Percentiles rank a stretch among this genome's conserved stretches.
These are phyloP conservation scores for Cairina moschata DNA, from an alignment of 2,113 vertebrate genomes.

Conservation along the genomic window DNA sequence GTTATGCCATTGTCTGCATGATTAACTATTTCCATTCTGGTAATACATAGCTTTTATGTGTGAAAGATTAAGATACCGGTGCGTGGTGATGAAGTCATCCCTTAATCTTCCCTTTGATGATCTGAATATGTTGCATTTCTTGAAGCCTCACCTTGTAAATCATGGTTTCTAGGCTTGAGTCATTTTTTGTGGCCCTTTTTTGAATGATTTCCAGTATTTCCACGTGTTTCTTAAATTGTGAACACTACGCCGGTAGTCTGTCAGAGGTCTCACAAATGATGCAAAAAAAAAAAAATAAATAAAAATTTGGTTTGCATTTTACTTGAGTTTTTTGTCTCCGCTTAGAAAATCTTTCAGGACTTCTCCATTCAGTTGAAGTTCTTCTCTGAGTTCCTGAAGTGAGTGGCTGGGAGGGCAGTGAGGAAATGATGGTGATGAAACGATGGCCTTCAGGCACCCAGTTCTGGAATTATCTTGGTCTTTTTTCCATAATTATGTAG, in stretches of 20 bases:
- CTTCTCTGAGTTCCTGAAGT: neutral
- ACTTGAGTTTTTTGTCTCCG: neutral
- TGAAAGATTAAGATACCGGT: conserved; percentile 56
- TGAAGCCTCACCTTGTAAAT: conserved; percentile 25
- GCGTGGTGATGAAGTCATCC: neutral
- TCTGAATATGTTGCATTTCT: neutral
- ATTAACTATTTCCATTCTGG: conserved; percentile 63
- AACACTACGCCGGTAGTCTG: neutral
- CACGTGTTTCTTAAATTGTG: neutral
- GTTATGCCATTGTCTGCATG: conserved; percentile 43
- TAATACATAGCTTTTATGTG: conserved; percentile 17
- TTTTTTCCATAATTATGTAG: neutral
- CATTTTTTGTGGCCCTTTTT: neutral
- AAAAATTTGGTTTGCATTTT: neutral
- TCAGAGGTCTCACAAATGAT: neutral
- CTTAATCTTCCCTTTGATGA: conserved; percentile 32
- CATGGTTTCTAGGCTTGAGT: conserved; percentile 5
- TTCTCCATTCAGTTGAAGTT: neutral
- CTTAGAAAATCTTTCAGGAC: neutral
- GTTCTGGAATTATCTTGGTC: neutral
- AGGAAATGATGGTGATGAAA: neutral
- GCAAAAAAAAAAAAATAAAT: neutral
- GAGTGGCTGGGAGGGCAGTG: neutral
- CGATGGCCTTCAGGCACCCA: neutral
- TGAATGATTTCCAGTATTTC: conserved; percentile 22